Conservation (phyloP, 1,140 invertebrate species). For the Pogonomyrmex barbatus region DNA sequence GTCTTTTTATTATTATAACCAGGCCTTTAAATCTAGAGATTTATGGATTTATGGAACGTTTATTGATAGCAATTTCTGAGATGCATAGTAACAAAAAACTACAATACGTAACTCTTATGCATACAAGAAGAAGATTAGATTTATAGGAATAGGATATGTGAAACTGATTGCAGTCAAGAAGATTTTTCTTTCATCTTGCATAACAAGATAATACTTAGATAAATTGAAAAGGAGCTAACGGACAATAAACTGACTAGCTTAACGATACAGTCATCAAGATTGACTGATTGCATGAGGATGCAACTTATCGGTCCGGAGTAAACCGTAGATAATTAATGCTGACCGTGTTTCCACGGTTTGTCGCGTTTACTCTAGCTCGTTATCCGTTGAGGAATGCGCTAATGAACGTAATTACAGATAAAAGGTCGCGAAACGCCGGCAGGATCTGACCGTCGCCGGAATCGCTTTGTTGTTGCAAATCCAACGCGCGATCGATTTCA, state of each 20-base stretch:
- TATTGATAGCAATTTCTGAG: background rate
- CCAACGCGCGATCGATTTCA: slow-evolving; percentile 44
- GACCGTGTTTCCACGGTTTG: slow-evolving; percentile 70
- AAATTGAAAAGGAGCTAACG: background rate
- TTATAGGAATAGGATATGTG: background rate
- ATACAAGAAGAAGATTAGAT: background rate
- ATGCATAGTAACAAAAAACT: background rate
- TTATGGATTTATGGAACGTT: slow-evolving; percentile 1
- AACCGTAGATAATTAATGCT: slow-evolving; percentile 73
- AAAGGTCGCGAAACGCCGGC: slow-evolving; percentile 69
- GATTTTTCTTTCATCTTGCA: background rate
- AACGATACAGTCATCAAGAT: background rate
- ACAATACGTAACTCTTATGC: background rate
- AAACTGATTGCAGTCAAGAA: background rate
- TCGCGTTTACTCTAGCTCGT: slow-evolving; percentile 69
- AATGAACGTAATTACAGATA: slow-evolving; percentile 75
- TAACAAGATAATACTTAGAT: slow-evolving; percentile 12
- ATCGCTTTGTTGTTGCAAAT: slow-evolving; percentile 33
- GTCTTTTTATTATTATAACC: slow-evolving; percentile 48
- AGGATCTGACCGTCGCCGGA: slow-evolving; percentile 11
- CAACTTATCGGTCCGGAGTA: slow-evolving; percentile 47
- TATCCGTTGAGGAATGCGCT: slow-evolving; percentile 67
- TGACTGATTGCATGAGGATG: background rate
- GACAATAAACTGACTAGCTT: background rate
- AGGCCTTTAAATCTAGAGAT: slow-evolving; percentile 5